Evolutionary conservation across 2,888 invertebrate genomes (phyloP).

Genomic region (Marasmarcha lunaedactyla): DNA sequence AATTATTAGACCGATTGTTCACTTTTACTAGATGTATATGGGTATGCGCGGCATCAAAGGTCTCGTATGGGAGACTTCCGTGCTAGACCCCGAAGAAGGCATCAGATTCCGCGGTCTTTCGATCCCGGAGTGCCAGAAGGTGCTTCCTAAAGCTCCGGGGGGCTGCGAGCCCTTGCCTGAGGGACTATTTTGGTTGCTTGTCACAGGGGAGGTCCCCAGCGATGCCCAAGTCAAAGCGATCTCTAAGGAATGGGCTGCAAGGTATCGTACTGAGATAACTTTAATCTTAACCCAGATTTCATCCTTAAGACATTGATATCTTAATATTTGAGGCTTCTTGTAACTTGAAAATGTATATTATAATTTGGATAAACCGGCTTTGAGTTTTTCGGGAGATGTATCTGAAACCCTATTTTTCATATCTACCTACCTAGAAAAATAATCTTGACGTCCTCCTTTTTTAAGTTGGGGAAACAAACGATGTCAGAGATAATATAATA

Average conservation of each 20-base stretch:
- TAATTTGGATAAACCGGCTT: too few relatives aligned
- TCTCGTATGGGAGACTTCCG: slow-evolving; percentile 94
- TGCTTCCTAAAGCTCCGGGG: slow-evolving; percentile 76
- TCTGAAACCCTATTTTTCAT: too few relatives aligned
- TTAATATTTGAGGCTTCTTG: too few relatives aligned
- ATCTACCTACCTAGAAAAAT: too few relatives aligned
- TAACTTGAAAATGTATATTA: too few relatives aligned
- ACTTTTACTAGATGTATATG: slow-evolving; percentile 92
- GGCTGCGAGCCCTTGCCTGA: slow-evolving; percentile 82
- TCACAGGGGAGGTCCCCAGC: slow-evolving; percentile 81
- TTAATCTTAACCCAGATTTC: slow-evolving; percentile 2
- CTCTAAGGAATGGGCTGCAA: slow-evolving; percentile 84
- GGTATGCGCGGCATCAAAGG: slow-evolving; percentile 98
- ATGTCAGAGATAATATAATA: too few relatives aligned
- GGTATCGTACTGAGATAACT: slow-evolving; percentile 26
- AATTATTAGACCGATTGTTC: too few relatives aligned
- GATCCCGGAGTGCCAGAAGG: slow-evolving; percentile 84
- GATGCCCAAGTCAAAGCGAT: slow-evolving; percentile 77
- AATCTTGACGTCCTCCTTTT: too few relatives aligned
- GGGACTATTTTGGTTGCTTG: slow-evolving; percentile 83
- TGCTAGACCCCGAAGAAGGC: slow-evolving; percentile 94
- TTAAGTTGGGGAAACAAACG: too few relatives aligned
- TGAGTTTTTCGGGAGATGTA: too few relatives aligned
- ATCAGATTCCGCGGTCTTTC: slow-evolving; percentile 94
- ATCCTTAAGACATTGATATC: too few relatives aligned